Evolutionary conservation across 1,140 invertebrate genomes (phyloP).

Genomic region (Cotesia typhae): DNA sequence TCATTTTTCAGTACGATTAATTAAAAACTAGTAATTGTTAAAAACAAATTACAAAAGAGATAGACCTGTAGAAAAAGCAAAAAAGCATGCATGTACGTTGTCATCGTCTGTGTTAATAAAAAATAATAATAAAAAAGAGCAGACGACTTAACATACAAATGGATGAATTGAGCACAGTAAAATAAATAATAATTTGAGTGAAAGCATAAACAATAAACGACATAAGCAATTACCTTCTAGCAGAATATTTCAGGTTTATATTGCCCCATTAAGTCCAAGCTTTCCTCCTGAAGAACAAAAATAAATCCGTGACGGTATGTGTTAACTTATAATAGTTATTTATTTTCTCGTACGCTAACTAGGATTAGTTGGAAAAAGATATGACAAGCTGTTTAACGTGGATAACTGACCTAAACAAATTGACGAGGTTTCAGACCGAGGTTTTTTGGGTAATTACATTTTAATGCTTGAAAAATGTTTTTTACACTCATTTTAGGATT

Average conservation of each 20-base stretch:
- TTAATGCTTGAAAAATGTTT: too few species aligned
- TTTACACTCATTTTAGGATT: too few species aligned
- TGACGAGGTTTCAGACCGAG: too few species aligned
- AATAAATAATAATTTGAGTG: constrained; percentile 39
- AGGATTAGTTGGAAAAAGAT: constrained; percentile 1
- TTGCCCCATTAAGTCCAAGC: constrained; percentile 83
- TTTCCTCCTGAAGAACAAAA: constrained; percentile 76
- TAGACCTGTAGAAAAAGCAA: background rate
- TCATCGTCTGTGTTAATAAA: too few species aligned
- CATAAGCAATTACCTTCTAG: constrained; percentile 74
- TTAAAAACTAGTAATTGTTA: too few species aligned
- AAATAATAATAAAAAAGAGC: background rate
- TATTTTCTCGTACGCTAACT: constrained; percentile 30
- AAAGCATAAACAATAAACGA: constrained; percentile 57
- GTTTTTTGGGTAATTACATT: too few species aligned
- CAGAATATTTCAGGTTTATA: constrained; percentile 87
- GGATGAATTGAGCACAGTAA: constrained; percentile 7
- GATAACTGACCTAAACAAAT: background rate
- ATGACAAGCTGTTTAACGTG: background rate
- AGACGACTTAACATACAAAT: constrained; percentile 7
- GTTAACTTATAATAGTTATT: constrained; percentile 31
- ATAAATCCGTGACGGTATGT: constrained; percentile 49
- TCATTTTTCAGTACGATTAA: too few species aligned
- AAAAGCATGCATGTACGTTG: background rate
- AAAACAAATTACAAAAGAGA: too few species aligned